phyloP scores from a whole-genome alignment of 2,888 invertebrate genomes.

The Sminthurides aquaticus region DNA sequence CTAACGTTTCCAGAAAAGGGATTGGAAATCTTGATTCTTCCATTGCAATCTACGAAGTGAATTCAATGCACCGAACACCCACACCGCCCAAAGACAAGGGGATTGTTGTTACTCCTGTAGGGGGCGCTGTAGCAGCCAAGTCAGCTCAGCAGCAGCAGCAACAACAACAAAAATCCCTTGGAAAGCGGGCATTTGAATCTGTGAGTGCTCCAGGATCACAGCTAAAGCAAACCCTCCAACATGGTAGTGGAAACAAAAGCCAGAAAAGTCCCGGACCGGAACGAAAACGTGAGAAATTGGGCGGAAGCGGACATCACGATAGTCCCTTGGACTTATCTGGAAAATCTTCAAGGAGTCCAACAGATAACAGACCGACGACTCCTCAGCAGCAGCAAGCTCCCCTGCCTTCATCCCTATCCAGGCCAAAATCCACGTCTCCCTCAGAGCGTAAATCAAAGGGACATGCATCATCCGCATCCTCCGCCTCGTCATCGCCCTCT shows the following conservation, averaged over 20 bases:
- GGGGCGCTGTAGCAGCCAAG: background rate
- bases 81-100: conserved; percentile 18
- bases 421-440: background rate
- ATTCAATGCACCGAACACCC: conserved; percentile 12
- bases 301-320: conserved; percentile 5
- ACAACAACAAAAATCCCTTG: conserved; percentile 7
- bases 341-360: conserved; percentile 23
- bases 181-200: background rate
- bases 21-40: conserved; percentile 21
- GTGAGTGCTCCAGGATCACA: background rate
- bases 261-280: conserved; percentile 7
- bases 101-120: conserved; percentile 16
- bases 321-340: conserved; percentile 26
- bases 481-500: background rate
- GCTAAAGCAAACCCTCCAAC: background rate
- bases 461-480: conserved; percentile 1
- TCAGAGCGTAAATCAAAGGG: background rate
- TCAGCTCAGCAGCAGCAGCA: background rate
- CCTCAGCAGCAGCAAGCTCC: conserved; percentile 21
- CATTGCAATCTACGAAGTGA: conserved; percentile 20
- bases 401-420: conserved; percentile 15
- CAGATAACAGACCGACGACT: conserved; percentile 13
- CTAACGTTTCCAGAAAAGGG: conserved; percentile 20
- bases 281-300: background rate
- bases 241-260: conserved; percentile 2